Evolutionary conservation across 1,140 invertebrate genomes (phyloP), one percentile per base, ranked within the genome.

Genomic region (Zaprionus taronus): DNA sequence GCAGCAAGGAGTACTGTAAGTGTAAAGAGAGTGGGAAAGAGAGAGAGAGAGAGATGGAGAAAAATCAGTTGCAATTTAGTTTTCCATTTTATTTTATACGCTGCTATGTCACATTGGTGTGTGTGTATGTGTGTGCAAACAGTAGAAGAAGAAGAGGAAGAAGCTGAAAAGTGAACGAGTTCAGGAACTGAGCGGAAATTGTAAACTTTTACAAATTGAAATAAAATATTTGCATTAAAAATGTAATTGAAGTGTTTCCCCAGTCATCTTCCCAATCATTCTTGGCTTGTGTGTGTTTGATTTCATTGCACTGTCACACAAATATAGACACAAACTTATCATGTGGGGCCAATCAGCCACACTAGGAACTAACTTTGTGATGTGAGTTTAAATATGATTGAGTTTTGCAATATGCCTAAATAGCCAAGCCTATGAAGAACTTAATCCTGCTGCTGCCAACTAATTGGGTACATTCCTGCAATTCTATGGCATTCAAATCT

Each of bases 1-100:
- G 97, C 91, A 98, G 96, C 94, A 97, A 94, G 91, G 96, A 96
- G 94, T 98, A 97, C 97, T 98, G 94, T 81, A 93, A 84, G 72
- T 24, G 66, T 24, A 31, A 22, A 70, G 51, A 71, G 80, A 71
- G 63, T 56, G 41, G 31, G 66, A 76, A n/a, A 22, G 5, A 26
- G 49, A 53, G 60, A 53, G 41, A n/a, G 12, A 66, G 15, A 22
- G 72, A 71, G 63, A 63, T 31, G 70, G 41, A 26, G 38, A 72
- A 71, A 51, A 65, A 77, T 86, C 73, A 79, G 77, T 86, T 73
- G 47, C 56, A 75, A 56, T 78, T 73, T 57, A 74, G 49, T 70
- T 75, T 70, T 69, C 56, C 62, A 64, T 47, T 58, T 60, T 64
- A n/a, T 58, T 22, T 60, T 26, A 44, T 44, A 53, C 62, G n/a